Conservation (phyloP, 2,113 vertebrate species). For the Castor canadensis region DNA sequence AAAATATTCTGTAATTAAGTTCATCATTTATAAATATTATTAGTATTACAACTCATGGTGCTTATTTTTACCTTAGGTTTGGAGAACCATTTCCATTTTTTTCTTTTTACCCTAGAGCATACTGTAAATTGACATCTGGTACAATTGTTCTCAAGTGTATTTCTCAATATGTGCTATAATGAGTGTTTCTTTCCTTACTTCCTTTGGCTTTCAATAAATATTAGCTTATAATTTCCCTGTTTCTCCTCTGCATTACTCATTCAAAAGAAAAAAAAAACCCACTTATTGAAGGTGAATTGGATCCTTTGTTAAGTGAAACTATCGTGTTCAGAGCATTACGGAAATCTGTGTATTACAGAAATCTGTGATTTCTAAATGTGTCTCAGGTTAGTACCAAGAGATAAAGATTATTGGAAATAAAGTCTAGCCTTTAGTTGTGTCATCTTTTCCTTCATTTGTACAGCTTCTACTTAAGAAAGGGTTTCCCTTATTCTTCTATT, state of each 20-base stretch:
- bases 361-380: not conserved
- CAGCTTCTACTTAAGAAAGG: not conserved
- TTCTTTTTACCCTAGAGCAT: not conserved
- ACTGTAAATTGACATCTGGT: slow-evolving; percentile 33
- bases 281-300: not conserved
- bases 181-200: not conserved
- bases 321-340: not conserved
- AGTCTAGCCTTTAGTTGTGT: not conserved
- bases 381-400: not conserved
- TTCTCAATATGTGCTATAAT: slow-evolving; percentile 32
- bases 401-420: not conserved
- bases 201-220: slow-evolving; percentile 54
- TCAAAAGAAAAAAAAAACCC: not conserved
- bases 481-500: not conserved
- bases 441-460: not conserved
- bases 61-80: slow-evolving; percentile 54
- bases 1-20: slow-evolving; percentile 59
- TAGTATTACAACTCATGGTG: slow-evolving; percentile 48
- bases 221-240: slow-evolving; percentile 20
- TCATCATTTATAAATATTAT: slow-evolving; percentile 55
- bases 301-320: not conserved
- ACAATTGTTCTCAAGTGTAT: slow-evolving; percentile 46
- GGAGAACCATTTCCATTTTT: not conserved
- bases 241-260: not conserved
- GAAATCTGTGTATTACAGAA: not conserved